Evolutionary conservation across 2,888 invertebrate species (phyloP).

Genomic region (Sipha maydis): DNA sequence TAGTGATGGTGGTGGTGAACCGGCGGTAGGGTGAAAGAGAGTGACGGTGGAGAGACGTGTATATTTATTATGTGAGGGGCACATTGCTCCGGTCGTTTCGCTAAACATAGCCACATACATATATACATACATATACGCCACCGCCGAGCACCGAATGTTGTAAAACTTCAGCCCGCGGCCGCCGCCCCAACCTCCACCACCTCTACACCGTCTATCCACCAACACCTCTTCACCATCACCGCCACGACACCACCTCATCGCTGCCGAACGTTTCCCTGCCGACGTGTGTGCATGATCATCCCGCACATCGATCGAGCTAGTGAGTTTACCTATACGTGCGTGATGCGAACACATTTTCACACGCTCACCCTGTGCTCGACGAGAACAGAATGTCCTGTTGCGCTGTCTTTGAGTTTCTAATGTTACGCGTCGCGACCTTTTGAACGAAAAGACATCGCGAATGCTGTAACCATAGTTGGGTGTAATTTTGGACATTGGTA

Average conservation of each 20-base stretch:
- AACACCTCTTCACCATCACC: neutral
- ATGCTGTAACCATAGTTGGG: no score
- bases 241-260: neutral
- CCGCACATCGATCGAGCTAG: neutral
- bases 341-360: neutral
- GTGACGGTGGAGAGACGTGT: conserved; percentile 42
- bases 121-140: neutral
- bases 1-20: neutral
- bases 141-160: conserved; percentile 34
- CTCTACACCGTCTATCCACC: no score
- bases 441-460: no score
- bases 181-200: neutral
- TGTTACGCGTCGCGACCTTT: neutral
- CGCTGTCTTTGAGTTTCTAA: neutral
- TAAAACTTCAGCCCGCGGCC: conserved; percentile 49
- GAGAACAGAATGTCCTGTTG: neutral
- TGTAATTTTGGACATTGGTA: no score
- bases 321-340: neutral
- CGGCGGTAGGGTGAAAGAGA: neutral
- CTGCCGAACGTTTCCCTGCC: neutral
- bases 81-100: conserved; percentile 58
- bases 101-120: conserved; percentile 51
- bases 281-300: conserved; percentile 7
- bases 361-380: neutral
- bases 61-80: conserved; percentile 61